Conservation (phyloP, 1,140 invertebrate species). For the Plutomurus gul region DNA sequence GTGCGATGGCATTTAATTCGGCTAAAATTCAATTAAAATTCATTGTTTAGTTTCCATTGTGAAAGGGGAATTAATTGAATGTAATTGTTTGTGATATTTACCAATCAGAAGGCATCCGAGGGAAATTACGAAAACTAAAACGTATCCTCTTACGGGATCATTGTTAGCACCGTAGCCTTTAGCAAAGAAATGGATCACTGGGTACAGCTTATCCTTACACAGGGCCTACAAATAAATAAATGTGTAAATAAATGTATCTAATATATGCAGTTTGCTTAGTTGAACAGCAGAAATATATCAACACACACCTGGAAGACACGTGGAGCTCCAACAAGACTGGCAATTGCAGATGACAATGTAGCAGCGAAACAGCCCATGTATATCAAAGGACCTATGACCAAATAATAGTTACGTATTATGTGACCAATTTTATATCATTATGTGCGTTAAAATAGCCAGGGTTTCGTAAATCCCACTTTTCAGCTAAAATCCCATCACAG, state of each 20-base stretch:
- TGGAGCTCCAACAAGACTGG: slow-evolving; percentile 69
- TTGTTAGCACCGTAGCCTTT: slow-evolving; percentile 66
- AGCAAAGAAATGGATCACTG: slow-evolving; percentile 66
- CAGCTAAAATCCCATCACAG: no score
- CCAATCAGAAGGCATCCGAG: slow-evolving; percentile 67
- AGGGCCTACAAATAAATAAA: slow-evolving; percentile 62
- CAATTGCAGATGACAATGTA: slow-evolving; percentile 69
- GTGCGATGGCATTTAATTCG: slow-evolving; percentile 65
- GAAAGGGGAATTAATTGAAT: no score
- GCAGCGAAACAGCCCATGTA: slow-evolving; percentile 67
- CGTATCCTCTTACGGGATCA: slow-evolving; percentile 68
- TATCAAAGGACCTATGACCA: slow-evolving; percentile 67
- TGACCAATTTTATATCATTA: no score
- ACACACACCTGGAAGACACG: slow-evolving; percentile 54
- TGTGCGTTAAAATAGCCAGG: no score
- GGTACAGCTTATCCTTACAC: slow-evolving; percentile 71
- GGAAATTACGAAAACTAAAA: slow-evolving; percentile 67
- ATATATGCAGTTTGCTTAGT: neutral
- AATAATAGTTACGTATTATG: no score
- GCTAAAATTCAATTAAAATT: slow-evolving; percentile 53
- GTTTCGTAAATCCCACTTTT: no score
- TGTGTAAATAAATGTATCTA: neutral
- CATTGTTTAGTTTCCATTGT: neutral
- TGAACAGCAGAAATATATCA: neutral
- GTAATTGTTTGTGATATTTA: slow-evolving; percentile 57